phyloP scores from a whole-genome alignment of 2,113 vertebrate genomes.

The Chloropsis hardwickii region DNA sequence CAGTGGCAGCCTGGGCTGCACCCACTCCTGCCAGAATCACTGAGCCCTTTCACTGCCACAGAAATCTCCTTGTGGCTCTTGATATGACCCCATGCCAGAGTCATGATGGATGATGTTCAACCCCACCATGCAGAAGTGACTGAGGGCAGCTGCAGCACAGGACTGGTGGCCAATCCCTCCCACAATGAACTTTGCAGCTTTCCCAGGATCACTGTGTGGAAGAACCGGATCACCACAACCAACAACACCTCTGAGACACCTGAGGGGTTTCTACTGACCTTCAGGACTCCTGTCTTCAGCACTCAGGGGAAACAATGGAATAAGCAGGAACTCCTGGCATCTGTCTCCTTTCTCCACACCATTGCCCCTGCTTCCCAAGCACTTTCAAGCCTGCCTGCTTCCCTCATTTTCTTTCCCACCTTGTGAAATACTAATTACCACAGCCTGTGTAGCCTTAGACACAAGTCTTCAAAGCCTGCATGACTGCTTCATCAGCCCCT shows the following conservation, averaged over 20 bases:
- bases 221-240: not conserved
- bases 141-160: not conserved
- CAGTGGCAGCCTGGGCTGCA: not conserved
- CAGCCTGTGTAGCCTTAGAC: not conserved
- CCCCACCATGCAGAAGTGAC: not conserved
- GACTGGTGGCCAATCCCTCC: rapidly evolving
- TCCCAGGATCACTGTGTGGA: rapidly evolving
- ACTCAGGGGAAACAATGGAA: too few relatives aligned
- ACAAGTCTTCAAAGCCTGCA: rapidly evolving
- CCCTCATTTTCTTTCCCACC: not conserved
- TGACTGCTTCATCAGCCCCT: not conserved
- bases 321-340: not conserved
- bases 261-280: rapidly evolving
- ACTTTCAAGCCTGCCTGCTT: not conserved
- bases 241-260: not conserved
- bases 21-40: not conserved
- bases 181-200: not conserved
- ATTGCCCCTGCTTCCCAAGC: not conserved
- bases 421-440: not conserved
- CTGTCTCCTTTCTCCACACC: not conserved
- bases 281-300: not conserved
- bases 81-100: not conserved
- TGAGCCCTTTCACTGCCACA: not conserved
- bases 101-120: not conserved
- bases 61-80: not conserved